Base-by-base conservation (phyloP, 2,797 vertebrate genomes). In the Notolabrus celidotus region DNA sequence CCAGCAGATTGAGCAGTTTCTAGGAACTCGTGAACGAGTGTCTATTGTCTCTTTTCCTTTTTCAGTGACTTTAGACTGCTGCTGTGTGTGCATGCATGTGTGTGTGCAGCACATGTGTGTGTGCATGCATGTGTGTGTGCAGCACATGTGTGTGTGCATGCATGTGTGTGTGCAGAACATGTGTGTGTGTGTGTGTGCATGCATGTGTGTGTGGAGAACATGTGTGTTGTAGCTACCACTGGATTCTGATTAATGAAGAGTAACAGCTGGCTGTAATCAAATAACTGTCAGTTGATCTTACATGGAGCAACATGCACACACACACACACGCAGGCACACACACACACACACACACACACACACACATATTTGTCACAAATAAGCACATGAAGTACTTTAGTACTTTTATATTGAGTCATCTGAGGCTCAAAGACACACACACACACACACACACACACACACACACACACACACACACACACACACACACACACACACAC, bases 241-340 rank as follows among this genome's bases (percentile, higher is more conserved):
- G 64, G 69, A 66, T 75, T 77, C 46, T 45, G 20, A 47, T 77
- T 64, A 69, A 79, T 79, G 59, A 79, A 71, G 66, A 84, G 53
- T 65, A 80, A 76, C 77, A 85, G 77, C 73, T 87, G 83, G 69
- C 39, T 80, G 77, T 77, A 79, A 87, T 85, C 69, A 77, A 56
- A 69, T 17, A 69, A 63, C 55, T 67, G 36, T 70, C 29, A 2
- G 25, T 41, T 70, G 42, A 77, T 75, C 39, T 70, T 34, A 45
- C 50, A 55, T 69, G 63, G 47, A 74, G 68, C 57, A 14, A 36
- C 12, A 36, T 11, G 34, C 34, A 31, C 31, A 33, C 14, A n/a
- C 45, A 51, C 42, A 23, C 16, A 36, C 33, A 7, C 1, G 1
- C 19, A 63, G 39, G 39, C 45, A 59, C 16, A 47, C 19, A 23